phyloP scores from a whole-genome alignment of 1,140 invertebrate species.

The Hyles vespertilio region DNA sequence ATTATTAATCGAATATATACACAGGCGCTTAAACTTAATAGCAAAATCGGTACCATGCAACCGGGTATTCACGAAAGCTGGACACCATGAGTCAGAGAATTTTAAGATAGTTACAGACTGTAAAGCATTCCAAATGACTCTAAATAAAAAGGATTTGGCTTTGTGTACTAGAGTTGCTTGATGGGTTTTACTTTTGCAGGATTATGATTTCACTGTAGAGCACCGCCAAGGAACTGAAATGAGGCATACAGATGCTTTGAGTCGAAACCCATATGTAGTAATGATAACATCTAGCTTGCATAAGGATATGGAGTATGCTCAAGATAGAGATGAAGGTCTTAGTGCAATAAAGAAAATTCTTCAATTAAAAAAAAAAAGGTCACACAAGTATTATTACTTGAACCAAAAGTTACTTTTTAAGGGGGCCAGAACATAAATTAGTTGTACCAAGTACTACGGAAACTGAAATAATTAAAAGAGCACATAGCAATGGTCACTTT shows the following conservation, averaged over 20 bases:
- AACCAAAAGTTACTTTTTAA: slow-evolving; percentile 19
- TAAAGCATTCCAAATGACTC: slow-evolving; percentile 32
- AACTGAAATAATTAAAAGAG: slow-evolving; percentile 28
- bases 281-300: background rate
- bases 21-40: too few species aligned
- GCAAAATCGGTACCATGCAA: too few species aligned
- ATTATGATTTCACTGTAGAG: slow-evolving; percentile 34
- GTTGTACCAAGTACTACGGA: slow-evolving; percentile 35
- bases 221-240: slow-evolving; percentile 24
- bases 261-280: slow-evolving; percentile 1
- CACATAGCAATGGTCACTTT: slow-evolving; percentile 47
- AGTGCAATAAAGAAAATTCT: slow-evolving; percentile 12
- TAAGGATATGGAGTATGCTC: slow-evolving; percentile 15
- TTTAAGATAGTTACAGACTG: slow-evolving; percentile 40
- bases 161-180: slow-evolving; percentile 21
- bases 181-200: slow-evolving; percentile 33
- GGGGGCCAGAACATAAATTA: slow-evolving; percentile 14
- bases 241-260: slow-evolving; percentile 7
- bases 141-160: slow-evolving; percentile 30
- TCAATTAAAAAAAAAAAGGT: slow-evolving; percentile 6
- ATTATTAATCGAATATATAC: too few species aligned
- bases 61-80: too few species aligned
- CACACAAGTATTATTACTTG: slow-evolving; percentile 13
- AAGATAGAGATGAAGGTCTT: slow-evolving; percentile 19
- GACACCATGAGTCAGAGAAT: too few species aligned